Conservation (phyloP, 2,797 vertebrate genomes). For the Scolopax bukidnonensis region DNA sequence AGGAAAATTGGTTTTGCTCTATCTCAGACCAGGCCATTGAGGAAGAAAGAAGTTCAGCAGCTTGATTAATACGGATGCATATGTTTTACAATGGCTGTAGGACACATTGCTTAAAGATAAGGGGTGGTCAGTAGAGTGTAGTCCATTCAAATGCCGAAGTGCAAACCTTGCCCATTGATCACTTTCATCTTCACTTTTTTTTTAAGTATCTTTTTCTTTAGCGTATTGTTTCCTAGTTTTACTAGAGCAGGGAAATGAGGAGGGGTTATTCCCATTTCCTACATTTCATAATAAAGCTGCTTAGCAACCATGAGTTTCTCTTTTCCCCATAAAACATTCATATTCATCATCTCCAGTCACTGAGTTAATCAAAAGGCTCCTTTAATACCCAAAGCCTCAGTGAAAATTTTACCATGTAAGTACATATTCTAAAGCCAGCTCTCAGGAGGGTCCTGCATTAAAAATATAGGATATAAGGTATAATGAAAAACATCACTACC, state of each 20-base stretch:
- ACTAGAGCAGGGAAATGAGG: background rate
- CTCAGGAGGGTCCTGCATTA: background rate
- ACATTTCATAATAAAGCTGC: conserved; percentile 54
- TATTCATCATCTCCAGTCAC: background rate
- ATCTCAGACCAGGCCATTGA: background rate
- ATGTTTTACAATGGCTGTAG: background rate
- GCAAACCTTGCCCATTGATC: background rate
- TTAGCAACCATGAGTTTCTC: background rate
- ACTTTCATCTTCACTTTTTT: background rate
- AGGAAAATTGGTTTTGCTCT: background rate
- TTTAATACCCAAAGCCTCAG: background rate
- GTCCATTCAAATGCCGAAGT: background rate
- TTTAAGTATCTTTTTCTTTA: conserved; percentile 10
- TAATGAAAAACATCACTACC: background rate
- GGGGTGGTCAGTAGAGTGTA: background rate
- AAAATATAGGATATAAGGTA: background rate
- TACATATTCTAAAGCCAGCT: background rate
- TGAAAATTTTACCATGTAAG: background rate
- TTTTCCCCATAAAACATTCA: conserved; percentile 24
- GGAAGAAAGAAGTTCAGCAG: background rate
- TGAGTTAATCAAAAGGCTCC: background rate
- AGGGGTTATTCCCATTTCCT: conserved; percentile 22
- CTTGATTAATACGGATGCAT: background rate
- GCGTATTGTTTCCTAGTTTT: conserved; percentile 8
- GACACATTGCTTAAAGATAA: background rate